These are phyloP conservation scores for Hypselothyrea guttata DNA, from an alignment of 2,888 invertebrate genomes.

Conservation along the genomic window DNA sequence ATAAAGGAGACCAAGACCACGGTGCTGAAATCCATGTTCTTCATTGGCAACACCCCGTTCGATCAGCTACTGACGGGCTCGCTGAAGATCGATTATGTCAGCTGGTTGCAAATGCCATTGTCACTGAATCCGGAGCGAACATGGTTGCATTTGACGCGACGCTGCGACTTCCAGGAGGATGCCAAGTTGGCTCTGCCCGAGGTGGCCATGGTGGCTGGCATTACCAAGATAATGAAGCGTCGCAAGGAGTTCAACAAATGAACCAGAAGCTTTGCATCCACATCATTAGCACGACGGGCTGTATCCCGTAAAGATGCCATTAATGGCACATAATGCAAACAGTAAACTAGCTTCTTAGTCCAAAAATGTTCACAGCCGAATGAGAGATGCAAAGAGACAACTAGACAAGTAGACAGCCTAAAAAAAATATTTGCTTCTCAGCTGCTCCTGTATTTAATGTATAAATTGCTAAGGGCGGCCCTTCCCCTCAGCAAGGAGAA, in stretches of 20 bases:
- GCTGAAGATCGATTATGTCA: conserved; percentile 82
- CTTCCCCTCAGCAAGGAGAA: too few species aligned
- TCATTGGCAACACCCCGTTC: conserved; percentile 88
- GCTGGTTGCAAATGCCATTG: conserved; percentile 82
- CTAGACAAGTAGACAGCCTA: conserved; percentile 42
- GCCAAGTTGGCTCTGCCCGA: conserved; percentile 81
- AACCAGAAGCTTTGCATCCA: conserved; percentile 4
- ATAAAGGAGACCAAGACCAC: conserved; percentile 82
- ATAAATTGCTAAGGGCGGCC: conserved; percentile 6
- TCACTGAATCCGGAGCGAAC: conserved; percentile 82
- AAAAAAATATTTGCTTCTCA: conserved; percentile 53
- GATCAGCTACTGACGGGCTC: conserved; percentile 86
- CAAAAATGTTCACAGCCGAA: conserved; percentile 36
- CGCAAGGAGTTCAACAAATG: conserved; percentile 74
- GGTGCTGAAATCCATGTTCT: conserved; percentile 90
- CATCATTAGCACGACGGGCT: conserved; percentile 41
- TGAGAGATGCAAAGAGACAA: conserved; percentile 38
- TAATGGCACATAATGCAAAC: conserved; percentile 67
- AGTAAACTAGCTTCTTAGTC: conserved; percentile 42
- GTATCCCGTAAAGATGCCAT: conserved; percentile 50
- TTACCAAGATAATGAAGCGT: conserved; percentile 80
- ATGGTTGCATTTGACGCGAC: conserved; percentile 82
- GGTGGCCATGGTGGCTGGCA: conserved; percentile 82
- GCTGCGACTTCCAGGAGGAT: conserved; percentile 83
- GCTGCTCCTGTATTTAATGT: conserved; percentile 44